Evolutionary conservation across 1,140 invertebrate genomes (phyloP), one percentile per base, ranked within the genome.

Genomic region (Hycleus cichorii): DNA sequence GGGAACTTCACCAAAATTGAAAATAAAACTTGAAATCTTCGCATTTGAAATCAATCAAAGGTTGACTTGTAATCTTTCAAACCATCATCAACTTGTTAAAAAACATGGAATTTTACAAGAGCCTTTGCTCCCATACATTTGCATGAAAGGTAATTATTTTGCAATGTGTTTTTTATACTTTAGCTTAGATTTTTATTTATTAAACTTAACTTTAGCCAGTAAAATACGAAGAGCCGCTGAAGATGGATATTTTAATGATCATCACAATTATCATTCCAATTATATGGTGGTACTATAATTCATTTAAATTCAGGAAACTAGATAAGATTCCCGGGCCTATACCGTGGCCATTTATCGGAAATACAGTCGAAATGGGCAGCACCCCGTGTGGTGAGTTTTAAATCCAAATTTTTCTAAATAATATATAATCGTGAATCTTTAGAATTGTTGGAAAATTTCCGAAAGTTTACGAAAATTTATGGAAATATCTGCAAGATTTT

Each of bases 291-390:
- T 59, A 57, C 38, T n/a, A 49, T 25, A 54, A 39, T 24, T 43
- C 59, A 3, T 45, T 12, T 3, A 64, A 62, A 56, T 57, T 55
- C 47, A 57, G 39, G 7, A 53, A 47, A 49, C 54, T 64, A 25
- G 47, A 49, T 1, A 47, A 59, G 12, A 44, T 64, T 26, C 60
- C 63, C 4, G 63, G 63, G 5, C 63, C 63, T 8, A 56, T 51
- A 25, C 63, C 63, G 2, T 32, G 46, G 10, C 59, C 59, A 4
- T 49, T 64, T 26, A 52, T 62, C 24, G 63, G 63, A 51, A 64
- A 64, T 48, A 38, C 52, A 24, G 40, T 56, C 27, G 44, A 27
- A 24, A 61, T 7, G 63, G 63, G 32, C 55, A 11, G 32, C 61
- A 59, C 6, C 49, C 55, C 3, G 47, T 49, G 1, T 39, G 47